Base-by-base conservation (phyloP, 1,140 invertebrate genomes). In the Adelges cooleyi region DNA sequence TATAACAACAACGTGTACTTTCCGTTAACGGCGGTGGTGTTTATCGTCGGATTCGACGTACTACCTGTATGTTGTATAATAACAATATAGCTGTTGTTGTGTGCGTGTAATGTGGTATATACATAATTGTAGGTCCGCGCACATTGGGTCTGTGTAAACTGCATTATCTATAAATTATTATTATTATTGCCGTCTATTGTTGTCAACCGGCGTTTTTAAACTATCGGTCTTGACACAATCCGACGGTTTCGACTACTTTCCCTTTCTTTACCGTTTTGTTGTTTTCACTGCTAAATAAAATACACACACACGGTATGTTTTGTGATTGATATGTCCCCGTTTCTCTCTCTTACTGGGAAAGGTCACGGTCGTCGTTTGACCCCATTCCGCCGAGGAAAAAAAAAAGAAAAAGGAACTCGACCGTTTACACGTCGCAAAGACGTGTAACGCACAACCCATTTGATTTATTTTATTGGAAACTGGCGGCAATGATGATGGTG, bases 391-490 rank as follows among this genome's bases (percentile, higher is more conserved):
- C 46, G 42, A 48, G 29, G 15, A 44, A 17, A 44, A 44, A 44
- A 44, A 3, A 44, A 42, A 54, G 29, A 50, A 42, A 46, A 62
- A 48, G 22, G 54, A 59, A 44, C 25, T 27, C 40, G 44, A 62
- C 9, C 40, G 23, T 62, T 62, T 62, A 62, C 17, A 62, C 53
- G 27, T 62, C 46, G 23, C 42, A 17, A 62, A 62, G 56, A 62
- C 46, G 56, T n/a, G n/a, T 62, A 62, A 46, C 25, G 18, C 29
- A 38, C 42, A 48, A 62, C 17, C 56, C 33, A 62, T 62, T 62
- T 62, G 56, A 62, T 62, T 62, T 62, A 62, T 62, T 46, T 62
- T 62, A 62, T 62, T 62, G 56, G 18, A 62, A 62, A 62, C 56
- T 62, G 56, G 56, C 17, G 56, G 56, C 17, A 62, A 62, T 62